A percentile compares a stretch with the other conserved stretches of the same genome.
phyloP scores from a whole-genome alignment of 1,140 invertebrate species.

The Macrocentrus cingulum region DNA sequence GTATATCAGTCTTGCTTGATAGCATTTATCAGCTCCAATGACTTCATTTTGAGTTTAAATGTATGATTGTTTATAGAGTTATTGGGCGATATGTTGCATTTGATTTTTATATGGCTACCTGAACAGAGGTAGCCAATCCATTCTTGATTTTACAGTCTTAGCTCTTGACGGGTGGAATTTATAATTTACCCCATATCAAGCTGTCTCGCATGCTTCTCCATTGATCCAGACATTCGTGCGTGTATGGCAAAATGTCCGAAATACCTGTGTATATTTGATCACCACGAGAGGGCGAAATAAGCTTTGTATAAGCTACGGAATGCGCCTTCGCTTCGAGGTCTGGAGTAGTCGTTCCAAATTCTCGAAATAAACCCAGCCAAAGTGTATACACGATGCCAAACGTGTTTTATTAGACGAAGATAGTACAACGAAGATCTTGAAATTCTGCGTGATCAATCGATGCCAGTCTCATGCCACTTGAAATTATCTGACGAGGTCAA shows the following conservation, averaged over 20 bases:
- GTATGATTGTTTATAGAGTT: too few relatives aligned
- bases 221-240: constrained; percentile 6
- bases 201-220: constrained; percentile 9
- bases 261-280: neutral
- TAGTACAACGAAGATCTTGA: neutral
- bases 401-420: neutral
- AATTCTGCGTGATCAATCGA: too few relatives aligned
- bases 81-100: too few relatives aligned
- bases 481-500: too few relatives aligned
- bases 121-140: constrained; percentile 5
- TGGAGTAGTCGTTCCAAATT: constrained; percentile 8
- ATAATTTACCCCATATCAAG: constrained; percentile 21
- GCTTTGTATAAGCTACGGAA: neutral
- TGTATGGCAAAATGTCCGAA: neutral
- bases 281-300: neutral
- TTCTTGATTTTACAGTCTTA: constrained; percentile 7
- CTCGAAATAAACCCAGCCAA: neutral
- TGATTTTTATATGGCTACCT: neutral
- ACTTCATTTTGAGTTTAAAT: too few relatives aligned
- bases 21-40: too few relatives aligned
- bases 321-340: neutral
- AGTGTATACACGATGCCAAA: neutral
- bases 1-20: too few relatives aligned
- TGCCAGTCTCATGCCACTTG: too few relatives aligned
- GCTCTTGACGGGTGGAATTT: neutral